phyloP scores from a whole-genome alignment of 1,140 invertebrate species.

The Bombus pascuorum region DNA sequence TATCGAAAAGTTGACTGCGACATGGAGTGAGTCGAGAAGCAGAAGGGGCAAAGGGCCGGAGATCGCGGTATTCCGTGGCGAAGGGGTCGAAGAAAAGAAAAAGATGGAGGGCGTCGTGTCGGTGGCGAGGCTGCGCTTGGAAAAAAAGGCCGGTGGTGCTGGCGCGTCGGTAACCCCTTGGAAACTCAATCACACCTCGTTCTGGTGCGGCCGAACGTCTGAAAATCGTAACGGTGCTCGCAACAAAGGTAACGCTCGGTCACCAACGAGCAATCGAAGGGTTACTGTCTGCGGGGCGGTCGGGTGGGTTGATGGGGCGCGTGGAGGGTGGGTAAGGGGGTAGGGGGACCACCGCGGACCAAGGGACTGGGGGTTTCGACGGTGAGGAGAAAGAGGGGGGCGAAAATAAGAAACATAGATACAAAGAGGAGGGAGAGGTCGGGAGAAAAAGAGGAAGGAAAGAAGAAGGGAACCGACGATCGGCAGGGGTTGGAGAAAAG shows the following conservation, averaged over 20 bases:
- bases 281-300: constrained; percentile 30
- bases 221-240: constrained; percentile 45
- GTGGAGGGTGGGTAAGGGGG: neutral
- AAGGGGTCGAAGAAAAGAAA: constrained; percentile 8
- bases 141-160: neutral
- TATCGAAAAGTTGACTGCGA: neutral
- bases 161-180: constrained; percentile 20
- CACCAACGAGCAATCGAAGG: constrained; percentile 52
- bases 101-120: neutral
- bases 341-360: neutral
- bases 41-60: neutral
- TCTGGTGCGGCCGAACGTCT: constrained; percentile 4
- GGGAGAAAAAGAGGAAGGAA: constrained; percentile 60
- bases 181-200: constrained; percentile 34
- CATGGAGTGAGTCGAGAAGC: no score
- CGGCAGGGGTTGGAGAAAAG: constrained; percentile 80
- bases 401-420: constrained; percentile 52
- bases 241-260: constrained; percentile 36
- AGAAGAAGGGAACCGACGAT: constrained; percentile 74
- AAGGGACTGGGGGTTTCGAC: neutral
- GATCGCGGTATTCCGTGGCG: neutral
- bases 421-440: constrained; percentile 33
- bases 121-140: neutral
- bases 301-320: neutral
- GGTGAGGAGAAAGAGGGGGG: constrained; percentile 12